Conservation (phyloP, 2,888 invertebrate species). For the Acleris literana region DNA sequence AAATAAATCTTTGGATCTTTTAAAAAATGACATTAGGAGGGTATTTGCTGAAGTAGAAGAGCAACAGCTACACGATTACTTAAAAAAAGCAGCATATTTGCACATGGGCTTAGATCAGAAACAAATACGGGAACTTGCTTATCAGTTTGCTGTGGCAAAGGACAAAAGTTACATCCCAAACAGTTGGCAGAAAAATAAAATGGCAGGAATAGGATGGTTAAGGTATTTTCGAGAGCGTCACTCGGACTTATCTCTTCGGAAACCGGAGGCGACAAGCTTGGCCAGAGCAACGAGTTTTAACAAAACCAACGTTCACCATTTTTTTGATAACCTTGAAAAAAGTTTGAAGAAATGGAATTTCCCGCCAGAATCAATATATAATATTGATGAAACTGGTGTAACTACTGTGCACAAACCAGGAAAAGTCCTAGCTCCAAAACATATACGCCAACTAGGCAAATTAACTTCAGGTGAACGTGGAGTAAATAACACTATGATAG, state of each 20-base stretch:
- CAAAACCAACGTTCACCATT: too few species aligned
- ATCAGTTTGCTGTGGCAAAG: constrained; percentile 38
- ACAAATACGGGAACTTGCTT: constrained; percentile 40
- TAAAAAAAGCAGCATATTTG: constrained; percentile 38
- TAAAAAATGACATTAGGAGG: not conserved
- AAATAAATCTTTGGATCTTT: not conserved
- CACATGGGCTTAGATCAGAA: constrained; percentile 41
- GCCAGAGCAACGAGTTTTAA: constrained; percentile 7
- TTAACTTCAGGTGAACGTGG: constrained; percentile 25
- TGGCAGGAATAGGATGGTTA: constrained; percentile 31
- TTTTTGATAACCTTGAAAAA: not conserved
- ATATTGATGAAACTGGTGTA: not conserved
- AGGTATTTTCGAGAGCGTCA: constrained; percentile 21
- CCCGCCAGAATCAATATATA: not conserved
- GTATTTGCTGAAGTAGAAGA: not conserved
- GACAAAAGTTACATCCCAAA: constrained; percentile 25
- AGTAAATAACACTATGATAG: constrained; percentile 4
- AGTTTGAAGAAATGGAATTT: not conserved
- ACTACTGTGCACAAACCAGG: constrained; percentile 11
- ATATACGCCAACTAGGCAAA: constrained; percentile 35
- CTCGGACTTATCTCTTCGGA: constrained; percentile 27
- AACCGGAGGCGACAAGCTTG: constrained; percentile 30
- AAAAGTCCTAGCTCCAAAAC: constrained; percentile 38
- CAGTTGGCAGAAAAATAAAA: constrained; percentile 29
- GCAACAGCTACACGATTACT: not conserved